Conservation (phyloP, 2,888 invertebrate species). For the Carcina quercana region DNA sequence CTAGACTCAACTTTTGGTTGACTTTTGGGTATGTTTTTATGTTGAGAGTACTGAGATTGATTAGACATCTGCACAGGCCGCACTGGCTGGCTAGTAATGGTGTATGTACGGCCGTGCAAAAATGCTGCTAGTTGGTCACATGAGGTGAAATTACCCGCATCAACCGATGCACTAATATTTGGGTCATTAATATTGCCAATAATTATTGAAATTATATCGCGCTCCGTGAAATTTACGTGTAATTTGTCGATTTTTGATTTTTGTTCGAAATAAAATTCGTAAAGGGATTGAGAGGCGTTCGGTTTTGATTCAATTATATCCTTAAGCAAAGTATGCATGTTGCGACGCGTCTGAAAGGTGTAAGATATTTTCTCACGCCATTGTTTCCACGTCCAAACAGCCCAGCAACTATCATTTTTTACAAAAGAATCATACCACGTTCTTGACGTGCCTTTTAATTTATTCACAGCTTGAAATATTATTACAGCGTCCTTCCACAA, state of each 20-base stretch:
- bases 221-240: constrained; percentile 16
- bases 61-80: not conserved
- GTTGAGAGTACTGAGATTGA: not conserved
- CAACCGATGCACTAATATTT: constrained; percentile 18
- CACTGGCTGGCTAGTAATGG: too few relatives aligned
- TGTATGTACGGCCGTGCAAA: constrained; percentile 16
- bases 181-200: constrained; percentile 19
- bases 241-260: constrained; percentile 18
- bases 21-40: constrained; percentile 2
- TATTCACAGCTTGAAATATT: constrained; percentile 20
- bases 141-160: constrained; percentile 18
- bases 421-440: constrained; percentile 21
- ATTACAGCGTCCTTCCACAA: constrained; percentile 20
- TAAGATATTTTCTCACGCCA: constrained; percentile 20
- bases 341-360: constrained; percentile 18
- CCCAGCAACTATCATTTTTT: constrained; percentile 21
- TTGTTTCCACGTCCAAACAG: constrained; percentile 20
- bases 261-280: constrained; percentile 22
- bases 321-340: constrained; percentile 16
- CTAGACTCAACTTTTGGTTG: not conserved
- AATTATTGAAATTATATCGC: constrained; percentile 20
- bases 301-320: constrained; percentile 15
- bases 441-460: constrained; percentile 21
- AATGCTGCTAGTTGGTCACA: constrained; percentile 19
- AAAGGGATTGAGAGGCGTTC: constrained; percentile 12